phyloP scores from a whole-genome alignment of 2,888 invertebrate genomes.

The Autographa gamma region DNA sequence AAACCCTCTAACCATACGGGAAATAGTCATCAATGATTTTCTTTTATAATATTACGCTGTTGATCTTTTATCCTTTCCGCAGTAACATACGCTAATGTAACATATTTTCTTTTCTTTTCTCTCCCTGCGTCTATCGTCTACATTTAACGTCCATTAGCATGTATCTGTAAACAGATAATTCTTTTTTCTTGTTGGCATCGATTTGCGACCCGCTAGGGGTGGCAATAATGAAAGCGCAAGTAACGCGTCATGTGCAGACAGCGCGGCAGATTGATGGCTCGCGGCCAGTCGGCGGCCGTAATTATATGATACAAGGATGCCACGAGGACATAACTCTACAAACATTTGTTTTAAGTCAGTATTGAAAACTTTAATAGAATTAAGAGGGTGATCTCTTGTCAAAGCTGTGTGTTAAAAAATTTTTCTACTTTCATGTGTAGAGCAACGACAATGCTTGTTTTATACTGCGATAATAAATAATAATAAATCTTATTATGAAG shows the following conservation, averaged over 20 bases:
- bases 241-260: constrained; percentile 65
- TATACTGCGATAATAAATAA: too few relatives aligned
- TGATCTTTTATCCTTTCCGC: neutral
- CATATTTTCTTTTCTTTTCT: neutral
- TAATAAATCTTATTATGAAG: neutral
- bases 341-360: too few relatives aligned
- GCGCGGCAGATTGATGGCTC: constrained; percentile 64
- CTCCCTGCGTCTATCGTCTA: neutral
- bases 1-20: constrained; percentile 1
- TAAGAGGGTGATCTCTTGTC: too few relatives aligned
- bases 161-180: constrained; percentile 16
- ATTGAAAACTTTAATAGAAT: too few relatives aligned
- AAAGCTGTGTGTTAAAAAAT: too few relatives aligned
- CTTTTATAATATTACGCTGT: neutral
- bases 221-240: constrained; percentile 61
- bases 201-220: constrained; percentile 20
- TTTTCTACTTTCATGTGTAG: too few relatives aligned
- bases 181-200: neutral
- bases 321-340: constrained; percentile 14
- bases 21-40: neutral
- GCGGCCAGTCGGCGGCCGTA: constrained; percentile 36
- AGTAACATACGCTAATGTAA: neutral
- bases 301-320: constrained; percentile 54
- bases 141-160: neutral
- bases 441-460: too few relatives aligned